Evolutionary conservation across 2,113 vertebrate genomes (phyloP).

Genomic region (Antechinus stuartii): DNA sequence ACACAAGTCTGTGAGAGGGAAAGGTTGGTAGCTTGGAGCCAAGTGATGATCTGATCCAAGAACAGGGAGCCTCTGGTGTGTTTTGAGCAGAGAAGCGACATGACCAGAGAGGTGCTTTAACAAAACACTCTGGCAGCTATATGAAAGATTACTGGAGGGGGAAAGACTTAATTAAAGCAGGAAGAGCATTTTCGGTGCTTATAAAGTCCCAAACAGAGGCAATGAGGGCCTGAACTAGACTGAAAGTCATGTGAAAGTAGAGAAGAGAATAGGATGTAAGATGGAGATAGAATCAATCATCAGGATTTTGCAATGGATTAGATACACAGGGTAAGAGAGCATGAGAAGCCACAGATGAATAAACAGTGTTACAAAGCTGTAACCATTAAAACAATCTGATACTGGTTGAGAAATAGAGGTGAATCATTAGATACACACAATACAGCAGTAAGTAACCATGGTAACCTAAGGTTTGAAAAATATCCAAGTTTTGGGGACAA

Average conservation of each 20-base stretch:
- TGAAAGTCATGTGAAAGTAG: too few relatives aligned
- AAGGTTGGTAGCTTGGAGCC: neutral
- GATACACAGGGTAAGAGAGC: neutral
- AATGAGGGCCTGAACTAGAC: neutral
- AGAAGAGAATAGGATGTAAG: neutral
- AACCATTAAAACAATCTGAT: too few relatives aligned
- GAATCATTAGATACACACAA: neutral
- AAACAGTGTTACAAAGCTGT: too few relatives aligned
- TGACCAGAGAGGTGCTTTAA: neutral
- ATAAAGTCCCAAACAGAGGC: neutral
- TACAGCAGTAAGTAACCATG: neutral
- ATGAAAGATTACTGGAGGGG: neutral
- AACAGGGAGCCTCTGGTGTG: neutral
- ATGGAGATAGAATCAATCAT: neutral
- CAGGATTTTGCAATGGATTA: neutral
- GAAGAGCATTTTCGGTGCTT: neutral
- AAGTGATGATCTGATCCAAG: slow-evolving; percentile 5
- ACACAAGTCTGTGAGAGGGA: neutral
- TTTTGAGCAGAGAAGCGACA: neutral
- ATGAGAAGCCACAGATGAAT: neutral
- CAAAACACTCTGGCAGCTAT: neutral
- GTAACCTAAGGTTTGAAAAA: neutral
- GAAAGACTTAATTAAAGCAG: neutral
- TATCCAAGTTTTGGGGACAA: neutral
- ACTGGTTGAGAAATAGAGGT: neutral